These are phyloP conservation scores for Aptenodytes patagonicus DNA, from an alignment of 2,113 vertebrate genomes.

Conservation along the genomic window DNA sequence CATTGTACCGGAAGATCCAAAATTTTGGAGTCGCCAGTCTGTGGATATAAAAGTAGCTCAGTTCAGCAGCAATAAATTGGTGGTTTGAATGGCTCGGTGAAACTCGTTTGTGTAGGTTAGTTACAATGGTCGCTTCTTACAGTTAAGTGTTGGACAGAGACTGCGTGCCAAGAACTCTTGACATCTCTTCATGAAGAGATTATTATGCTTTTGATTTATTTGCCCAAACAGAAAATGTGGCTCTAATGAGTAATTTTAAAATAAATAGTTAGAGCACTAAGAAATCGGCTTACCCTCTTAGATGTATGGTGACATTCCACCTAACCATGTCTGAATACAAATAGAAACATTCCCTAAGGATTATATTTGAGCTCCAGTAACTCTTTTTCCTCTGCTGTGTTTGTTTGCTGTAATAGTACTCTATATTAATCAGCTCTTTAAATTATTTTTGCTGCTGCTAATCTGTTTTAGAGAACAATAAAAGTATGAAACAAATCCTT, in stretches of 20 bases:
- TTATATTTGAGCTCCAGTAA: slow-evolving; percentile 30
- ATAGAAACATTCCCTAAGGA: slow-evolving; percentile 40
- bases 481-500: background rate
- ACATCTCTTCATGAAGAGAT: background rate
- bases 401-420: background rate
- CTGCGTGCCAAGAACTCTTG: background rate
- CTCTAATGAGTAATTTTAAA: background rate
- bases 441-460: slow-evolving; percentile 6
- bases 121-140: background rate
- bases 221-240: background rate
- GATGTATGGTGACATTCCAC: slow-evolving; percentile 3
- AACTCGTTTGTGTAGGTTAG: background rate
- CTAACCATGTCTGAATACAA: background rate
- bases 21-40: background rate
- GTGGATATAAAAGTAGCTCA: background rate
- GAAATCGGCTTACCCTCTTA: slow-evolving; percentile 11
- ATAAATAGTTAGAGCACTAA: background rate
- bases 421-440: slow-evolving; percentile 6
- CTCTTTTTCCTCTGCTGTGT: background rate
- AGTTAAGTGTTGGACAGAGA: background rate
- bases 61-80: background rate
- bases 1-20: background rate
- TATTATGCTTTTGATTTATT: background rate
- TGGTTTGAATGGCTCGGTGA: background rate
- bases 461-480: slow-evolving; percentile 7